Percentiles rank a stretch among this genome's conserved stretches.
Evolutionary conservation across 2,888 invertebrate species (phyloP).

Genomic region (Ornithoptera alexandrae): DNA sequence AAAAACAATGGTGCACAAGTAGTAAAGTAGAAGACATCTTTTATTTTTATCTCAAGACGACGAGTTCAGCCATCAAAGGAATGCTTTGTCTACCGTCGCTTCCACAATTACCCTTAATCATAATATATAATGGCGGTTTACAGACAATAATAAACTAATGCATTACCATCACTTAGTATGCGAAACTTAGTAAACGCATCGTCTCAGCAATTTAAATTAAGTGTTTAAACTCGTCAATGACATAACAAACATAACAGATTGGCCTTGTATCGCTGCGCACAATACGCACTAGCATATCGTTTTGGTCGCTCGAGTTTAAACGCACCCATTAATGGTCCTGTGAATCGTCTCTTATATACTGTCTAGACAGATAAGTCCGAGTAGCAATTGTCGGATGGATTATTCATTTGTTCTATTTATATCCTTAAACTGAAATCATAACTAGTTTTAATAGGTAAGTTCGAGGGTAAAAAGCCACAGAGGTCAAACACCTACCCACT

Average conservation of each 20-base stretch:
- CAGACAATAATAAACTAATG: background rate
- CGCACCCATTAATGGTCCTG: conserved; percentile 34
- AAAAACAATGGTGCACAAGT: no score
- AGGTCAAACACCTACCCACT: no score
- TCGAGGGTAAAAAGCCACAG: no score
- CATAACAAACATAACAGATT: conserved; percentile 45
- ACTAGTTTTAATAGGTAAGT: no score
- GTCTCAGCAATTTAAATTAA: conserved; percentile 39
- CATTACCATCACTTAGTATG: conserved; percentile 15
- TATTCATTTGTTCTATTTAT: conserved; percentile 11
- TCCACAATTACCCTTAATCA: background rate
- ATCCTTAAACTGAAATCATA: background rate
- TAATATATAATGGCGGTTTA: background rate
- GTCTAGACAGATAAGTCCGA: conserved; percentile 33
- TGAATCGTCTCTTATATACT: conserved; percentile 29
- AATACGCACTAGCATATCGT: conserved; percentile 50
- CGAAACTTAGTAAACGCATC: conserved; percentile 31
- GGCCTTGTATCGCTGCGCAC: conserved; percentile 51
- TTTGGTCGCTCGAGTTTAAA: conserved; percentile 41
- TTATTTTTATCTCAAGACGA: no score
- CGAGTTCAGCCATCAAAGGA: no score
- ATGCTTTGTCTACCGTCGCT: no score
- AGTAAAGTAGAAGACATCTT: no score
- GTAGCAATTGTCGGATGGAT: conserved; percentile 18
- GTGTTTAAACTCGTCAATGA: conserved; percentile 51